phyloP scores from a whole-genome alignment of 2,113 vertebrate species.

The Phocoena phocoena region DNA sequence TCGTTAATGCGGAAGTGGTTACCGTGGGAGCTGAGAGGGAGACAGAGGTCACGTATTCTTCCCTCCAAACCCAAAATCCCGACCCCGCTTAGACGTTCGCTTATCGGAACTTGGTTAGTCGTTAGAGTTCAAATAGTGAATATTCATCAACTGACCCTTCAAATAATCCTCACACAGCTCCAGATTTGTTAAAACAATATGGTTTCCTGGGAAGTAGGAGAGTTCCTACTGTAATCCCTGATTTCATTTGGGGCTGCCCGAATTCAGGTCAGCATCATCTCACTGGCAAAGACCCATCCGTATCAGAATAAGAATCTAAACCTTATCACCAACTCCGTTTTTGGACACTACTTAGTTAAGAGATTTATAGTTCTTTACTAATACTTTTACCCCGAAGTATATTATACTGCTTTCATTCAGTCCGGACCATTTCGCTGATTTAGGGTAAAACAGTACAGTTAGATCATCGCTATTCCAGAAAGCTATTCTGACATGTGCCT shows the following conservation, averaged over 20 bases:
- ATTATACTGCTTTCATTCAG: neutral
- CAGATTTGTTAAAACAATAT: neutral
- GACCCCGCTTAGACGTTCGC: neutral
- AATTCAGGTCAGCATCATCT: neutral
- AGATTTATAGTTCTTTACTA: neutral
- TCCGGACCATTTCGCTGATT: neutral
- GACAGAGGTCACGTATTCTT: neutral
- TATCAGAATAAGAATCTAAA: neutral
- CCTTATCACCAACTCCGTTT: neutral
- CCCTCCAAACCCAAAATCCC: neutral
- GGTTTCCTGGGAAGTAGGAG: neutral
- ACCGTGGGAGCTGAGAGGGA: neutral
- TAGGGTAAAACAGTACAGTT: neutral
- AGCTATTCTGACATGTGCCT: neutral
- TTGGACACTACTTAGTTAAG: neutral
- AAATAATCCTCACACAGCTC: neutral
- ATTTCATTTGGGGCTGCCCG: neutral
- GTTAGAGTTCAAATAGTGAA: neutral
- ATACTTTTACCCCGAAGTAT: neutral
- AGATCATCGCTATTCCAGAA: neutral
- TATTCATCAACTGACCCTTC: neutral
- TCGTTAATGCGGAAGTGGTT: neutral
- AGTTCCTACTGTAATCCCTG: neutral
- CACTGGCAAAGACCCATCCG: neutral
- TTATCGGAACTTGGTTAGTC: neutral